Conservation (phyloP, 2,888 invertebrate genomes). For the Yponomeuta plumbellus region DNA sequence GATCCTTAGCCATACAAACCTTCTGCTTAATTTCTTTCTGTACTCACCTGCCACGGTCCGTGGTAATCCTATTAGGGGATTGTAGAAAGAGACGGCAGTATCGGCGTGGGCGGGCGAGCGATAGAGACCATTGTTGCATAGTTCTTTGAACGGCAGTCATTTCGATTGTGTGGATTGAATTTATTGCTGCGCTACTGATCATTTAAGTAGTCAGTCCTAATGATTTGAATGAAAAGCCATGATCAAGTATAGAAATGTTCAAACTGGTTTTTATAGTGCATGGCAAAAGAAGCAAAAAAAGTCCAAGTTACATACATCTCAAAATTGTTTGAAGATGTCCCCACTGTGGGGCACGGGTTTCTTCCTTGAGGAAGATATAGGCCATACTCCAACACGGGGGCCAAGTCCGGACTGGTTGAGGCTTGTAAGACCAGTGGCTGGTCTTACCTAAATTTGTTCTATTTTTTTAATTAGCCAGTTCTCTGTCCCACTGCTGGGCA, state of each 20-base stretch:
- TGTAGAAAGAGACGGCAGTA: conserved; percentile 27
- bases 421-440: too few species aligned
- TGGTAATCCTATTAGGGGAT: conserved; percentile 66
- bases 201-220: neutral
- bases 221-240: neutral
- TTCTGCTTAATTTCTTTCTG: neutral
- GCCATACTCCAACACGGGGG: too few species aligned
- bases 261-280: neutral
- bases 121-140: conserved; percentile 28
- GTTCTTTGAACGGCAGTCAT: conserved; percentile 20
- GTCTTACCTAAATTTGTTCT: too few species aligned
- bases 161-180: conserved; percentile 25
- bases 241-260: neutral
- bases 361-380: too few species aligned
- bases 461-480: too few species aligned
- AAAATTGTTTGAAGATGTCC: too few species aligned
- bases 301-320: too few species aligned
- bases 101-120: conserved; percentile 48
- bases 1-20: conserved; percentile 15
- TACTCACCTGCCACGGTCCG: conserved; percentile 51
- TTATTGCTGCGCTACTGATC: conserved; percentile 19
- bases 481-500: too few species aligned
- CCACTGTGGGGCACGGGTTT: too few species aligned
- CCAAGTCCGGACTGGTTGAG: too few species aligned
- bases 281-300: neutral